Evolutionary conservation across 2,113 vertebrate genomes (phyloP).

Genomic region (Entomyzon cyanotis): DNA sequence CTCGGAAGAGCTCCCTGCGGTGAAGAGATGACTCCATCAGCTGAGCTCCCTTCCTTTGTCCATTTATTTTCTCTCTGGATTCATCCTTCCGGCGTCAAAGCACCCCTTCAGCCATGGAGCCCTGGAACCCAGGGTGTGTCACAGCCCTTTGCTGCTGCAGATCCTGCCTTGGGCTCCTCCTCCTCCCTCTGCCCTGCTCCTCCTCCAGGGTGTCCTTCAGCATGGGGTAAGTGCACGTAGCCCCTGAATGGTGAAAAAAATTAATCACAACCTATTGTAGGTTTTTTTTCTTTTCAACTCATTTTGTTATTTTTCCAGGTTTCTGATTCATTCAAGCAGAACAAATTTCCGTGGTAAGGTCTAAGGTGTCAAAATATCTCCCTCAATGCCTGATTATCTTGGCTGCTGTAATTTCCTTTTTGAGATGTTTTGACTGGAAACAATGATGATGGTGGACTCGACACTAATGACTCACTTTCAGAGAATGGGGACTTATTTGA

Average conservation of each 20-base stretch:
- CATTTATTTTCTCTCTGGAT: neutral
- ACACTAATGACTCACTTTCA: neutral
- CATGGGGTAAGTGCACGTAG: neutral
- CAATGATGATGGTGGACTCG: neutral
- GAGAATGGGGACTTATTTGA: neutral
- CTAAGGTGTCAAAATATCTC: conserved; percentile 35
- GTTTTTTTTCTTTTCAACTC: neutral
- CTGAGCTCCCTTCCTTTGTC: neutral
- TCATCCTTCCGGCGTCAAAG: neutral
- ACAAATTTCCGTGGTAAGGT: neutral
- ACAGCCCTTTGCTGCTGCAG: neutral
- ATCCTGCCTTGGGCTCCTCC: neutral
- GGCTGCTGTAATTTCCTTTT: conserved; percentile 47
- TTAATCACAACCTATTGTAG: conserved; percentile 55
- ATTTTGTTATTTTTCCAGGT: conserved; percentile 5
- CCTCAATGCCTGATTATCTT: conserved; percentile 20
- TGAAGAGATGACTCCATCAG: neutral
- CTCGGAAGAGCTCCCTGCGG: neutral
- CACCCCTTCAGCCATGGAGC: neutral
- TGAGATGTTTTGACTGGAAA: conserved; percentile 53
- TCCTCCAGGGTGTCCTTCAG: neutral
- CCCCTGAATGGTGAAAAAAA: neutral
- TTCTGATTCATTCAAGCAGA: conserved; percentile 43
- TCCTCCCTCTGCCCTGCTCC: neutral
- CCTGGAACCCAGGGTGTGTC: neutral